phyloP scores from a whole-genome alignment of 2,888 invertebrate genomes.

The Exephanes ischioxanthus region DNA sequence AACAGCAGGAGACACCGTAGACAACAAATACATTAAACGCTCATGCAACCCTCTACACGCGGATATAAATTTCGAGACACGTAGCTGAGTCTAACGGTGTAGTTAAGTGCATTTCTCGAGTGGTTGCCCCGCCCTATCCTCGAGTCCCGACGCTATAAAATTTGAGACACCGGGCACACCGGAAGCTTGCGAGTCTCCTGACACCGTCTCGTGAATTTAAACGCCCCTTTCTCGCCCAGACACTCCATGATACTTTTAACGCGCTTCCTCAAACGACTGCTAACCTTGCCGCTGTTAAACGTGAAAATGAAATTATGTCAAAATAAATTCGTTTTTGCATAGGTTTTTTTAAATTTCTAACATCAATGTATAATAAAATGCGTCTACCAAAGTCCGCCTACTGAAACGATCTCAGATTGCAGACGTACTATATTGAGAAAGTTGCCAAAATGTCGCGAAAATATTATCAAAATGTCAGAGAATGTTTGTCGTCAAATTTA shows the following conservation, averaged over 20 bases:
- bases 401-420: not conserved
- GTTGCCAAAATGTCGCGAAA: too few relatives aligned
- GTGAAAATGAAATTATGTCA: slow-evolving; percentile 20
- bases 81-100: slow-evolving; percentile 13
- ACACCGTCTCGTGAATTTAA: slow-evolving; percentile 55
- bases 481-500: too few relatives aligned
- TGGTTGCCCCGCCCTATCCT: slow-evolving; percentile 34
- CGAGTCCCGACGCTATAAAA: slow-evolving; percentile 47
- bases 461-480: too few relatives aligned
- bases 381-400: not conserved
- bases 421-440: too few relatives aligned
- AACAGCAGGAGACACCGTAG: slow-evolving; percentile 28
- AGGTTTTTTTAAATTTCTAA: not conserved
- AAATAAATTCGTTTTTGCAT: not conserved
- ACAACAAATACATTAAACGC: slow-evolving; percentile 48
- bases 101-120: slow-evolving; percentile 66
- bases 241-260: slow-evolving; percentile 34
- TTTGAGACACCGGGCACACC: slow-evolving; percentile 47
- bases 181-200: slow-evolving; percentile 25
- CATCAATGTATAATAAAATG: not conserved
- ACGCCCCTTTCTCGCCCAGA: slow-evolving; percentile 16
- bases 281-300: slow-evolving; percentile 7
- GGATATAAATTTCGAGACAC: slow-evolving; percentile 14
- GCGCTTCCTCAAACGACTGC: slow-evolving; percentile 3
- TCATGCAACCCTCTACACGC: slow-evolving; percentile 16